phyloP scores from a whole-genome alignment of 2,888 invertebrate species.

The Panzeria rudis region DNA sequence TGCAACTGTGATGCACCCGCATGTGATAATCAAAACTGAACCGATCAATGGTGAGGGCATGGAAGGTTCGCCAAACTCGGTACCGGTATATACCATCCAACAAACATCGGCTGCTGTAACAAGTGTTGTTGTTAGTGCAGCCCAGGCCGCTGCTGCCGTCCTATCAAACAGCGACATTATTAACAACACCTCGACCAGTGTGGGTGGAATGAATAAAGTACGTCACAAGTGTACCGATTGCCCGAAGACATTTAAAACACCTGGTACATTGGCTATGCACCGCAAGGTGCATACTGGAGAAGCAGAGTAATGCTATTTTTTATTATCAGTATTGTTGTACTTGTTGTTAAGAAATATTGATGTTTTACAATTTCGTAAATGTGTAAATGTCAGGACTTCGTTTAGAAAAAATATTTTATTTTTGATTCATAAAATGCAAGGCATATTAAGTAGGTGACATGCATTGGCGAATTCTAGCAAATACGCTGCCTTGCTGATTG shows the following conservation, averaged over 20 bases:
- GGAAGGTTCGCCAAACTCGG: conserved; percentile 75
- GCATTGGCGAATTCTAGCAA: neutral
- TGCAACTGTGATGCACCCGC: conserved; percentile 78
- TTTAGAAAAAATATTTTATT: neutral
- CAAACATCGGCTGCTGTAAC: conserved; percentile 73
- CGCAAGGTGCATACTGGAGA: conserved; percentile 83
- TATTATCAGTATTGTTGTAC: conserved; percentile 57
- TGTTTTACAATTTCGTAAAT: conserved; percentile 13
- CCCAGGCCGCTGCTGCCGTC: conserved; percentile 71
- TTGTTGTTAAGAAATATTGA: conserved; percentile 39
- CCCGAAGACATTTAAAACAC: conserved; percentile 83
- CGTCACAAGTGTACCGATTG: conserved; percentile 83
- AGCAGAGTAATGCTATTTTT: conserved; percentile 82
- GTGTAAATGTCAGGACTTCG: conserved; percentile 44
- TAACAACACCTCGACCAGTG: conserved; percentile 70
- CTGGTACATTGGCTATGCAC: conserved; percentile 82
- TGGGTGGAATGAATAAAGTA: conserved; percentile 76
- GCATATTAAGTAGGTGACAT: neutral
- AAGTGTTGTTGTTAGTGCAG: conserved; percentile 73
- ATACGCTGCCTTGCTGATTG: neutral
- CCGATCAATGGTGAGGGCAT: conserved; percentile 78
- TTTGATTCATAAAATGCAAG: neutral
- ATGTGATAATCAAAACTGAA: conserved; percentile 82
- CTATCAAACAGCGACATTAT: conserved; percentile 58
- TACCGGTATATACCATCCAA: conserved; percentile 81